Percentiles rank a stretch among this genome's conserved stretches.
Conservation (phyloP, 2,888 invertebrate genomes). For the Macropis europaea region DNA sequence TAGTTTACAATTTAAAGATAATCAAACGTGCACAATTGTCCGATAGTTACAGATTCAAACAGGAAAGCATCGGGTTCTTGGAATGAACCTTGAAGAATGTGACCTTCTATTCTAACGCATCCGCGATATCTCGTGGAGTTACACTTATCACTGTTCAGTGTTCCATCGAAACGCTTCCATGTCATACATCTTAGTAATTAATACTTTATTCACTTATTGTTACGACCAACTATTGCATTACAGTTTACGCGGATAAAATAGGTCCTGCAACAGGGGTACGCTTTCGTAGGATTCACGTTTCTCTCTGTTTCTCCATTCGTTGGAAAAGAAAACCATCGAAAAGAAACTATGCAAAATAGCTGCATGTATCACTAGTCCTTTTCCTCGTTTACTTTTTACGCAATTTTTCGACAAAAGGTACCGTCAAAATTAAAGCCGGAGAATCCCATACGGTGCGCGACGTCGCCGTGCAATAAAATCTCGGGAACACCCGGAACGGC, state of each 20-base stretch:
- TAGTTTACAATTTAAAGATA: slow-evolving; percentile 7
- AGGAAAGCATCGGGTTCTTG: slow-evolving; percentile 15
- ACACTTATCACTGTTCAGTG: slow-evolving; percentile 11
- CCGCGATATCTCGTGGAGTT: slow-evolving; percentile 23
- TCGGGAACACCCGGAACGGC: too few relatives aligned
- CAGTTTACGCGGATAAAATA: slow-evolving; percentile 68
- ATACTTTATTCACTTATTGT: slow-evolving; percentile 68
- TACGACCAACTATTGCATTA: slow-evolving; percentile 70
- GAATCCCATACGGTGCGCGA: too few relatives aligned
- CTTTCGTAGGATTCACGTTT: slow-evolving; percentile 44
- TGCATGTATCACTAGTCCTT: too few relatives aligned
- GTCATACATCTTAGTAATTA: slow-evolving; percentile 55
- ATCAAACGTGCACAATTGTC: not conserved
- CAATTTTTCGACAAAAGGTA: too few relatives aligned
- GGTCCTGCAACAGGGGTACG: slow-evolving; percentile 43
- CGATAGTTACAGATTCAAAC: slow-evolving; percentile 36
- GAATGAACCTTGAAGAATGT: slow-evolving; percentile 42
- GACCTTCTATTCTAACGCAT: slow-evolving; percentile 36
- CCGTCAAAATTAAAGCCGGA: too few relatives aligned
- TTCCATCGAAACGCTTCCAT: slow-evolving; percentile 43
- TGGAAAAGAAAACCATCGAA: not conserved
- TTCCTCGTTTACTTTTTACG: too few relatives aligned
- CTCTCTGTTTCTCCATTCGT: too few relatives aligned
- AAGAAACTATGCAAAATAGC: slow-evolving; percentile 25
- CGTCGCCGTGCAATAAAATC: too few relatives aligned